These are phyloP conservation scores for Spodoptera picta DNA, from an alignment of 2,888 invertebrate species.

Conservation along the genomic window DNA sequence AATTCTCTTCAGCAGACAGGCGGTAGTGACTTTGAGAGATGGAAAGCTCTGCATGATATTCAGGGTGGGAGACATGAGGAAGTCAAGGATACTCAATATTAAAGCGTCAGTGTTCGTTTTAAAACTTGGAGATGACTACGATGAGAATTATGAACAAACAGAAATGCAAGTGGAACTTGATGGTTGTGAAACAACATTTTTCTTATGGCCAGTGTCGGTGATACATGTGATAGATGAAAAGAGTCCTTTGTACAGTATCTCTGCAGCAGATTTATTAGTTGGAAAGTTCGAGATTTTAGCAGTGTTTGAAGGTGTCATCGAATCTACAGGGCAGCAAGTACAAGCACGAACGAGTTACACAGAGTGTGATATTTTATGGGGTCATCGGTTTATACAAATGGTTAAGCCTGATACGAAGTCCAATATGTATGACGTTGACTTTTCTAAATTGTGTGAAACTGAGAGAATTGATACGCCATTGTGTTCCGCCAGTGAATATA, in stretches of 20 bases:
- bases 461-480: conserved; percentile 95
- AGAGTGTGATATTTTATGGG: conserved; percentile 95
- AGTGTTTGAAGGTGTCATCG: conserved; percentile 96
- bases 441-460: conserved; percentile 95
- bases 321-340: conserved; percentile 95
- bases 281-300: conserved; percentile 96
- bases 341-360: conserved; percentile 95
- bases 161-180: conserved; percentile 93
- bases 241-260: conserved; percentile 96
- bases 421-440: conserved; percentile 95
- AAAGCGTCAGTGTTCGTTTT: conserved; percentile 95
- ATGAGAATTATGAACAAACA: conserved; percentile 94
- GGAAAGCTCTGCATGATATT: conserved; percentile 96
- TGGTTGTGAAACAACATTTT: conserved; percentile 96
- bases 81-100: conserved; percentile 98
- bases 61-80: conserved; percentile 97
- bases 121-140: conserved; percentile 93
- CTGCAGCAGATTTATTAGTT: conserved; percentile 95
- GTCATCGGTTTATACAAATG: conserved; percentile 94
- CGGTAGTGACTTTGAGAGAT: conserved; percentile 96
- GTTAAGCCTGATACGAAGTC: conserved; percentile 92
- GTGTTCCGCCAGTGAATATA: conserved; percentile 92
- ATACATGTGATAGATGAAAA: conserved; percentile 95
- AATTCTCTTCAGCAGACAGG: conserved; percentile 96
- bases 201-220: conserved; percentile 98